phyloP scores from a whole-genome alignment of 2,113 vertebrate genomes.

The Cynoglossus semilaevis region DNA sequence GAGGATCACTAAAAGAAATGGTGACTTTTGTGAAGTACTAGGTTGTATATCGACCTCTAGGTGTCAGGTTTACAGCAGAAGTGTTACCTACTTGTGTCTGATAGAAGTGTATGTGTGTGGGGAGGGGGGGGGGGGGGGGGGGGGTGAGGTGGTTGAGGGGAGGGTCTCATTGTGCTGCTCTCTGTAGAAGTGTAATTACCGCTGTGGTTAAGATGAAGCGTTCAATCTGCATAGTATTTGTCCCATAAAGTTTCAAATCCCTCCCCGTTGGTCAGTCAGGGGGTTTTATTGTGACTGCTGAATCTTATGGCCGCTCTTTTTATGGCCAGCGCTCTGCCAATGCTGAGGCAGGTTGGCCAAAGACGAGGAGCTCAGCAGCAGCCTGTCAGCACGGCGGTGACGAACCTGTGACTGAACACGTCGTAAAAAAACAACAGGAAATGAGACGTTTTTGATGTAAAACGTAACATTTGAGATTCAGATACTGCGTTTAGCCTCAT shows the following conservation, averaged over 20 bases:
- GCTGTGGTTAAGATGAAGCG: constrained; percentile 40
- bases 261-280: constrained; percentile 13
- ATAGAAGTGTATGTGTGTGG: constrained; percentile 42
- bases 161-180: constrained; percentile 44
- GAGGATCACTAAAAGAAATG: constrained; percentile 37
- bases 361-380: constrained; percentile 21
- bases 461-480: constrained; percentile 8
- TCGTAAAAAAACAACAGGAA: not conserved
- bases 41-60: constrained; percentile 39
- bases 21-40: constrained; percentile 24
- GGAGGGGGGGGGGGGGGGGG: constrained; percentile 2
- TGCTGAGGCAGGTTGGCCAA: constrained; percentile 13
- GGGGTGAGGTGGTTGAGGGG: too few relatives aligned
- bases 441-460: not conserved
- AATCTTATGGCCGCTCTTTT: constrained; percentile 39
- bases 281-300: constrained; percentile 54
- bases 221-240: constrained; percentile 37
- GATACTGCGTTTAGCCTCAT: too few relatives aligned
- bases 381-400: constrained; percentile 2
- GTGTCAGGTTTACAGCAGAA: constrained; percentile 54
- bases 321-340: constrained; percentile 29
- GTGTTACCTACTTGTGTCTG: constrained; percentile 59
- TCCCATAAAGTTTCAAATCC: constrained; percentile 36
- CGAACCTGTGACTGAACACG: constrained; percentile 6
- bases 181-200: constrained; percentile 61